Conservation (phyloP, 2,797 vertebrate genomes). For the Scomberomorus guttatus region DNA sequence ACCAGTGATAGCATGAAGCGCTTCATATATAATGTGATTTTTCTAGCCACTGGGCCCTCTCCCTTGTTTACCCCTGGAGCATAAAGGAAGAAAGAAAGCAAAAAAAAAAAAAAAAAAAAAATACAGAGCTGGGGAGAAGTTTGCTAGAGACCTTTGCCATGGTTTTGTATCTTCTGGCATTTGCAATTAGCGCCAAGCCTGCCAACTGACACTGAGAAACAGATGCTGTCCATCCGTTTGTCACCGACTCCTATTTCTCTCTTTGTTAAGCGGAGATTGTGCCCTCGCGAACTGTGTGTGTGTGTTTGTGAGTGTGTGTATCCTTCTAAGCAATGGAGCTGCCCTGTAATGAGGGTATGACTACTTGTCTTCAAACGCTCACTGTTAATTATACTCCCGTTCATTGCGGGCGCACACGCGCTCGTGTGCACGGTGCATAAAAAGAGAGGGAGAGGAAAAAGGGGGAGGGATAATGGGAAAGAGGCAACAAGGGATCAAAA, state of each 20-base stretch:
- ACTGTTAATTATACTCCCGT: constrained; percentile 68
- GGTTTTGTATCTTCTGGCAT: constrained; percentile 78
- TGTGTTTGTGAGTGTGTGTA: constrained; percentile 5
- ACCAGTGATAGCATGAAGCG: constrained; percentile 49
- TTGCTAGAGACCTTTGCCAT: constrained; percentile 78
- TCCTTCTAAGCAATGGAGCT: constrained; percentile 48
- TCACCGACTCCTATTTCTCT: constrained; percentile 69
- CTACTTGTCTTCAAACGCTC: constrained; percentile 63
- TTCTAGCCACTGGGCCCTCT: constrained; percentile 68
- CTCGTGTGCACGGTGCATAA: constrained; percentile 12
- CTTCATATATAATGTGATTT: constrained; percentile 79
- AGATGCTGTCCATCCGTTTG: constrained; percentile 80
- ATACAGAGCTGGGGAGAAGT: constrained; percentile 57
- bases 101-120: constrained; percentile 10
- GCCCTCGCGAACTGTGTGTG: constrained; percentile 29
- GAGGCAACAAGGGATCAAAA: constrained; percentile 46
- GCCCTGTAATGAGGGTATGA: constrained; percentile 72
- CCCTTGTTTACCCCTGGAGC: constrained; percentile 85
- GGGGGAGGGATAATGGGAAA: constrained; percentile 14
- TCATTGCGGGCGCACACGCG: constrained; percentile 19
- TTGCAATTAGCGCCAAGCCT: constrained; percentile 81
- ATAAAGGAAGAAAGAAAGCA: constrained; percentile 44
- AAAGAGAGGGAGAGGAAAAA: constrained; percentile 11
- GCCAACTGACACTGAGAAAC: constrained; percentile 72
- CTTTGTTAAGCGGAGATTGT: constrained; percentile 63